Conservation (phyloP, 2,113 vertebrate genomes). For the Oreochromis niloticus region DNA sequence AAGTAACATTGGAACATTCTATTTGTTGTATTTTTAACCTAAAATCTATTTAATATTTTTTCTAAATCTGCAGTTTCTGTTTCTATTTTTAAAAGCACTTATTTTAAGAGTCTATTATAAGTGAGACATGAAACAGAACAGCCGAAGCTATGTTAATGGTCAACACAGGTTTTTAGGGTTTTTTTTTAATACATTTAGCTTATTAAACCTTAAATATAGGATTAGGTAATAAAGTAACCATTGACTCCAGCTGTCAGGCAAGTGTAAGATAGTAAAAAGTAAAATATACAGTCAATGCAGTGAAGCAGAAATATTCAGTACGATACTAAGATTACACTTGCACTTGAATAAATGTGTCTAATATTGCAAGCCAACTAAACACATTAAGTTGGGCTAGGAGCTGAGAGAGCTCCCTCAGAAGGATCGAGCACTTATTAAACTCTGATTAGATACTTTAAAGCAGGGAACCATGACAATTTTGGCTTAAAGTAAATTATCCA, state of each 20-base stretch:
- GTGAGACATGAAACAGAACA: background rate
- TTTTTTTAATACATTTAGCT: background rate
- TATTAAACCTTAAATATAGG: background rate
- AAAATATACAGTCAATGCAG: background rate
- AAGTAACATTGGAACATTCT: background rate
- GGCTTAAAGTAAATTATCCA: background rate
- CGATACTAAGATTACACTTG: background rate
- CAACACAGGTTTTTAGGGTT: background rate
- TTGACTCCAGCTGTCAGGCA: background rate
- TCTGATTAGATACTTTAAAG: background rate
- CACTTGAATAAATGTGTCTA: background rate
- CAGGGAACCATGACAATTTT: fast-evolving
- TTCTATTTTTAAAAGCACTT: background rate
- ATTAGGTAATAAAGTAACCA: background rate
- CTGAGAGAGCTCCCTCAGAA: background rate
- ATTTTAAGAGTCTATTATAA: background rate
- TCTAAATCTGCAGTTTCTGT: background rate
- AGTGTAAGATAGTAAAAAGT: background rate
- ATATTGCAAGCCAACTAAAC: background rate
- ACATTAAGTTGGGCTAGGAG: background rate
- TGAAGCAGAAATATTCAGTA: background rate
- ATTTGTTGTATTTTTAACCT: background rate
- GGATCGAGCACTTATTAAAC: background rate
- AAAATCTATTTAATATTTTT: background rate
- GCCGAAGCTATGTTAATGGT: background rate